Conservation (phyloP, 1,140 invertebrate species). For the Musca domestica region DNA sequence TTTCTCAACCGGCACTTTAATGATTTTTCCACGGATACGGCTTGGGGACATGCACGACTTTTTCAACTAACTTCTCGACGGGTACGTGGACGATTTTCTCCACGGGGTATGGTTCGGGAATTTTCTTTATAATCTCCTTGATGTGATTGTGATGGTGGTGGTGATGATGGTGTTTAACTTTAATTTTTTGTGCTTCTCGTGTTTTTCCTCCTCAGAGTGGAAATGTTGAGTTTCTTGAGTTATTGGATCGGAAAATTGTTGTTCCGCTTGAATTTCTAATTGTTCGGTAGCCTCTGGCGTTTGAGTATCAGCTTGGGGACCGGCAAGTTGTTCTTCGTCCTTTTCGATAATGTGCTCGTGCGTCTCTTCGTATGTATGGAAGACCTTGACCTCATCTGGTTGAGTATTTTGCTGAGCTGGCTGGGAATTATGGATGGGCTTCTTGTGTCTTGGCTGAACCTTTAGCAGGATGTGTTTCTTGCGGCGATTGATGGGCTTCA, state of each 20-base stretch:
- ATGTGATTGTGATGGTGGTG: conserved; percentile 63
- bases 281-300: conserved; percentile 1
- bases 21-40: conserved; percentile 46
- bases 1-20: conserved; percentile 59
- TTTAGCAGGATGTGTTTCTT: background rate
- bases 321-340: background rate
- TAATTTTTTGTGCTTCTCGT: conserved; percentile 45
- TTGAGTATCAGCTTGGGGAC: background rate
- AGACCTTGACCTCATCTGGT: background rate
- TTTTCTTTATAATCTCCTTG: conserved; percentile 60
- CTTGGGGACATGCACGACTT: conserved; percentile 34
- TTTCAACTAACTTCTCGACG: conserved; percentile 51
- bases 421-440: background rate
- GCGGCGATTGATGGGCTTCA: conserved; percentile 15
- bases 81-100: conserved; percentile 55
- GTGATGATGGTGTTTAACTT: conserved; percentile 63
- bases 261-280: conserved; percentile 2
- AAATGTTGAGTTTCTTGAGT: conserved; percentile 2
- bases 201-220: conserved; percentile 1
- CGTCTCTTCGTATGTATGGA: conserved; percentile 23
- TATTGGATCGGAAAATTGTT: conserved; percentile 9
- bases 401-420: background rate
- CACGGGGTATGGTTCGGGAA: conserved; percentile 55
- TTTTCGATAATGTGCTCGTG: conserved; percentile 25
- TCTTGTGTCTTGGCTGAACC: conserved; percentile 4